Base-by-base conservation (phyloP, 2,888 invertebrate species). In the Drosophila cyrtoloma region DNA sequence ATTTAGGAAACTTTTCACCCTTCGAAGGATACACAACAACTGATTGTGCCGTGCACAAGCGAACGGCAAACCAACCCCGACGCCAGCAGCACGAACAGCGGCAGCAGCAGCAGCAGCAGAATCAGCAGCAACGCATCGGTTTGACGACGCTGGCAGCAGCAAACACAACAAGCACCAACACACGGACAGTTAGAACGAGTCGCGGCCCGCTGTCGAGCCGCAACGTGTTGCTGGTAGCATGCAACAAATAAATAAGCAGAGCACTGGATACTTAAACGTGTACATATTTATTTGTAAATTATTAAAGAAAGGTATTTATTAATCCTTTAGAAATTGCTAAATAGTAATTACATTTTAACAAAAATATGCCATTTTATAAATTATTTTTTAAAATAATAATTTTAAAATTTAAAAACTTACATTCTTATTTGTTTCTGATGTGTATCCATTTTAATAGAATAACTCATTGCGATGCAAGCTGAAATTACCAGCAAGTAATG, bases 11-110 rank as follows among this genome's bases (percentile, higher is more conserved):
- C 91, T 92, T 92, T 93, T 92, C 93, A 93, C 93, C 93, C 92
- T 92, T 91, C 93, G 93, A 93, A 93, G 93, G 93, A 93, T 93
- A 93, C 93, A 93, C 93, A 93, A 93, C 93, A 93, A 93, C 93
- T 93, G 93, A 89, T 92, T 84, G 91, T 83, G 85, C 84, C 87
- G 90, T 88, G 86, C 81, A 82, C 83, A 83, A 85, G 87, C 80
- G 82, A 87, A 84, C 88, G 84, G 83, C 84, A 92, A 90, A 92
- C 77, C 90, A 92, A 91, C 92, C 93, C 88, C 81, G 86, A 79
- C 67, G 80, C 62, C 57, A 75, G 67, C 80, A 74, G 52, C 72
- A 67, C 52, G 71, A 64, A 60, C 84, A 71, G 72, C 64, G 28
- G 55, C 71, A 66, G 57, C 84, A 70, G 72, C 64, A 32, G 55